Conservation (phyloP, 2,113 vertebrate species). For the Narcine bancroftii region DNA sequence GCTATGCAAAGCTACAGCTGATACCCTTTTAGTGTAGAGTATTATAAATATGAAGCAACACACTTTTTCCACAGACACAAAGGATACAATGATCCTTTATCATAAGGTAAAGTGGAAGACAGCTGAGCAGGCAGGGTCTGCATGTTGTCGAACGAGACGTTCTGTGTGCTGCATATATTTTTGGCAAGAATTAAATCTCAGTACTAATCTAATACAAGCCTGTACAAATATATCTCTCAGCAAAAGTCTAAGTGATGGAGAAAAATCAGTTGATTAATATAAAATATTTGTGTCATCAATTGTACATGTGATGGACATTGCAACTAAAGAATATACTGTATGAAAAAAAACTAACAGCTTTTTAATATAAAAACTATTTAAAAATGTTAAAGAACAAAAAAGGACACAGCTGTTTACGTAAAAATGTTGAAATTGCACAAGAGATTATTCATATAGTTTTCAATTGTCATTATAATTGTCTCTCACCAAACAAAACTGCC, state of each 20-base stretch:
- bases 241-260: not conserved
- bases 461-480: slow-evolving; percentile 28
- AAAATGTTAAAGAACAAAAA: slow-evolving; percentile 3
- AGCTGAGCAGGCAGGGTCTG: slow-evolving; percentile 10
- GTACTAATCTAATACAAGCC: not conserved
- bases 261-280: not conserved
- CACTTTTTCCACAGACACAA: not conserved
- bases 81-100: not conserved
- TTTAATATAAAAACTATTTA: not conserved
- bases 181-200: not conserved
- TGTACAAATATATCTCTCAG: not conserved
- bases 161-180: not conserved
- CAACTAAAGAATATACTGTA: not conserved
- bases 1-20: not conserved
- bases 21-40: not conserved
- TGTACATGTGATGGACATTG: not conserved
- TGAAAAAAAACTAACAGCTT: not conserved
- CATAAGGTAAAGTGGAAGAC: not conserved
- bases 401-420: not conserved
- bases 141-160: not conserved
- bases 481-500: not conserved
- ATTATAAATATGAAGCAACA: not conserved
- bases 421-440: not conserved
- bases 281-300: not conserved
- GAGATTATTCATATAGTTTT: slow-evolving; percentile 23